Conservation (phyloP, 2,888 invertebrate genomes). For the Epinotia bilunana region DNA sequence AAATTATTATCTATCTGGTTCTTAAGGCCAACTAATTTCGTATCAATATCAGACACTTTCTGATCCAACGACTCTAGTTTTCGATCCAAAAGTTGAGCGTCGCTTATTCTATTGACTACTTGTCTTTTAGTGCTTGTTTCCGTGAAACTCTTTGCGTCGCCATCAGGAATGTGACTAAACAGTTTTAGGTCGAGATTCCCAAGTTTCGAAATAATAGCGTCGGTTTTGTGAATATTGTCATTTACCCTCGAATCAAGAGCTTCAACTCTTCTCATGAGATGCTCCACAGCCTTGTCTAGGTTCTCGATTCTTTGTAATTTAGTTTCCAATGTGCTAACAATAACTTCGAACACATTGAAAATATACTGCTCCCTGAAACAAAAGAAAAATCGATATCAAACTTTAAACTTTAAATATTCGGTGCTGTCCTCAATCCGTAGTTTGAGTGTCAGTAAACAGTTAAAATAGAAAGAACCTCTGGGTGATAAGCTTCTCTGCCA, state of each 20-base stretch:
- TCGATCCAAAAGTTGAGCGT: constrained; percentile 84
- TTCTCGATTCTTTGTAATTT: constrained; percentile 95
- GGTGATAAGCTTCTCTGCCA: too few species aligned
- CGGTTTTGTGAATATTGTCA: constrained; percentile 93
- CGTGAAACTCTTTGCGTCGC: constrained; percentile 67
- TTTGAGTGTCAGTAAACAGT: too few species aligned
- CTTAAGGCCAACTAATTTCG: constrained; percentile 90
- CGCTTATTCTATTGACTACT: constrained; percentile 59
- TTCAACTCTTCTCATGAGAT: constrained; percentile 93
- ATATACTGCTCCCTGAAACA: constrained; percentile 93
- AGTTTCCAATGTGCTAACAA: constrained; percentile 94
- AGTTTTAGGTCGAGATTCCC: constrained; percentile 90
- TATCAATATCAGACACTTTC: constrained; percentile 93
- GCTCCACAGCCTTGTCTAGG: constrained; percentile 94
- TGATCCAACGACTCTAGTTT: constrained; percentile 90
- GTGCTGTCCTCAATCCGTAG: too few species aligned
- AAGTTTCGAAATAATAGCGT: constrained; percentile 91
- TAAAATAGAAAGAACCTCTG: too few species aligned
- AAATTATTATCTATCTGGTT: constrained; percentile 93
- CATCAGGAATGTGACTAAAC: constrained; percentile 83
- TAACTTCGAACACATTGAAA: constrained; percentile 95
- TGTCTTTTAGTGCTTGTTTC: constrained; percentile 62
- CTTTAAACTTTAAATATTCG: too few species aligned
- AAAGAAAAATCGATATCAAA: constrained; percentile 10
- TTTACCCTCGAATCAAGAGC: constrained; percentile 91